phyloP scores from a whole-genome alignment of 2,113 vertebrate species.

The Megalops atlanticus region DNA sequence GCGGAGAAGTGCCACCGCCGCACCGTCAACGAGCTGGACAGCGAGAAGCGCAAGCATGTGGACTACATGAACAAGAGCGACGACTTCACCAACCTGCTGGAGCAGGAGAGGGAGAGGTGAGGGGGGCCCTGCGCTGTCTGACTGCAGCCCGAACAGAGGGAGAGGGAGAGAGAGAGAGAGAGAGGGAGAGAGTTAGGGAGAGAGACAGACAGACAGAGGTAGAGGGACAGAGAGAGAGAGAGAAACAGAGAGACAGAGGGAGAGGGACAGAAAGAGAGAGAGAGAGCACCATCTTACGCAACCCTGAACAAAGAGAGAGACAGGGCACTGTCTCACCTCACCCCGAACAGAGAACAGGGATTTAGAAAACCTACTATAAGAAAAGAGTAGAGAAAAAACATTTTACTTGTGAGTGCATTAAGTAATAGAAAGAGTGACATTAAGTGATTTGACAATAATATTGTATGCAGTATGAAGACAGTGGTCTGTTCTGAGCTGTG shows the following conservation, averaged over 20 bases:
- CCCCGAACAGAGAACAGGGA: no score
- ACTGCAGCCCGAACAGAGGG: background rate
- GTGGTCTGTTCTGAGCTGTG: no score
- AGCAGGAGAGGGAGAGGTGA: constrained; percentile 96
- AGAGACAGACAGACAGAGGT: background rate
- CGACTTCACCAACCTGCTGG: constrained; percentile 97
- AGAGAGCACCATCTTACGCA: background rate
- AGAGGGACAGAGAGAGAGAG: no score
- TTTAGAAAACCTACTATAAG: no score
- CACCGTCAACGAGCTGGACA: constrained; percentile 89
- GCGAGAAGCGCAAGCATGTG: constrained; percentile 88
- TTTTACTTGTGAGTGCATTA: no score
- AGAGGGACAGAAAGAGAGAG: background rate
- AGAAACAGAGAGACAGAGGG: no score
- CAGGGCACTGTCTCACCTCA: no score
- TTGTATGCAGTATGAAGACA: no score
- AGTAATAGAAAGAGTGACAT: no score
- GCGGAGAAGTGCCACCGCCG: constrained; percentile 92
- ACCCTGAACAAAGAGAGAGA: background rate
- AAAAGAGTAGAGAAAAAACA: no score
- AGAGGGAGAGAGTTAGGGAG: no score
- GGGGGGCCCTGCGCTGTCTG: background rate
- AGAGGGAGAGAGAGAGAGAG: background rate
- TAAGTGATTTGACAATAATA: no score
- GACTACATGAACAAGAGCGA: constrained; percentile 99